A percentile compares a stretch with the other conserved stretches of the same genome.
These are phyloP conservation scores for Thera obeliscata DNA, from an alignment of 2,888 invertebrate species.

Conservation along the genomic window DNA sequence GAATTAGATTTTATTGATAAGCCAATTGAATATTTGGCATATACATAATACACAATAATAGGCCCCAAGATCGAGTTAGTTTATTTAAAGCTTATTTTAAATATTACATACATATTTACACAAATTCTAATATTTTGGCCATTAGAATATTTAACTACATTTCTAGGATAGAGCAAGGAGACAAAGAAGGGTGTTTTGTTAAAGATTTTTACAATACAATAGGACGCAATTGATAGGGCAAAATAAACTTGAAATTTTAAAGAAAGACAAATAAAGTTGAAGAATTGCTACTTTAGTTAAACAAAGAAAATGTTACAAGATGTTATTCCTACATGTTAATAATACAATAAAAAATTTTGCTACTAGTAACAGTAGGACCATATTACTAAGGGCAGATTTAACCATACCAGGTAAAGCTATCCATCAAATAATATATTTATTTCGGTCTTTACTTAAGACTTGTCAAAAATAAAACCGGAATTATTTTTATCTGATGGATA, in stretches of 20 bases:
- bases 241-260: neutral
- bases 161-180: constrained; percentile 28
- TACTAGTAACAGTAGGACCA: constrained; percentile 63
- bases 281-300: neutral
- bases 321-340: neutral
- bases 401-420: neutral
- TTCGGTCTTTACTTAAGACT: too few relatives aligned
- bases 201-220: constrained; percentile 7
- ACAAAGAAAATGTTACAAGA: neutral
- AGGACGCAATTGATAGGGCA: constrained; percentile 44
- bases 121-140: constrained; percentile 42
- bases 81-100: constrained; percentile 42
- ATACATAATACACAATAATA: constrained; percentile 32
- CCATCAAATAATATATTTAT: neutral
- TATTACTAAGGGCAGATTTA: constrained; percentile 57
- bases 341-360: constrained; percentile 3
- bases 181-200: constrained; percentile 1
- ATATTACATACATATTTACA: constrained; percentile 32
- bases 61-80: constrained; percentile 39
- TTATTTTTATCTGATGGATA: too few relatives aligned
- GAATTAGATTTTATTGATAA: constrained; percentile 5
- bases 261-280: neutral
- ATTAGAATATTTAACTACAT: constrained; percentile 33
- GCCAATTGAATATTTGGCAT: constrained; percentile 35
- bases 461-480: too few relatives aligned